Conservation (phyloP, 2,888 invertebrate genomes). For the Aporophyla nigra region DNA sequence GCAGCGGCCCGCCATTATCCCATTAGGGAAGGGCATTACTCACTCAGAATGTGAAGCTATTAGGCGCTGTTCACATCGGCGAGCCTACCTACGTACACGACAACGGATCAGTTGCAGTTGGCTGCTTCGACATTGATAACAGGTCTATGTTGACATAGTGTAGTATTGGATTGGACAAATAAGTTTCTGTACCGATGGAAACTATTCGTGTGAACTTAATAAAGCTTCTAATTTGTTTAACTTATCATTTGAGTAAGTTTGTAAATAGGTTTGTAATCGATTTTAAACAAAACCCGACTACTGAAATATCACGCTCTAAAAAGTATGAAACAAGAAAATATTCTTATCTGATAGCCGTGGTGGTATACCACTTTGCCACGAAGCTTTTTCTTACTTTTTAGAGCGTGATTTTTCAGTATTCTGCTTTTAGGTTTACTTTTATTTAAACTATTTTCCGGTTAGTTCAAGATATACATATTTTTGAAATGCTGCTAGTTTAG, state of each 20-base stretch:
- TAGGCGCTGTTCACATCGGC: constrained; percentile 75
- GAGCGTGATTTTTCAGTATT: too few species aligned
- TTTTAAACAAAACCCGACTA: not conserved
- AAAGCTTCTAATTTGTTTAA: not conserved
- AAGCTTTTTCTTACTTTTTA: too few species aligned
- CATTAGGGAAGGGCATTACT: constrained; percentile 88
- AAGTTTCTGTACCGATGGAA: not conserved
- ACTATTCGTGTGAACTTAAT: not conserved
- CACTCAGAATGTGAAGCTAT: constrained; percentile 86
- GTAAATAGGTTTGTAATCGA: not conserved
- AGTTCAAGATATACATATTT: too few species aligned
- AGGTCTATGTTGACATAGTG: constrained; percentile 19
- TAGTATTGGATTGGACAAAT: constrained; percentile 5
- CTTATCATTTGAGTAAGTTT: not conserved
- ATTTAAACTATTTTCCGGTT: too few species aligned
- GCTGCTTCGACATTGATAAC: constrained; percentile 49
- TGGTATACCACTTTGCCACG: too few species aligned
- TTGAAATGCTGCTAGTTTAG: too few species aligned
- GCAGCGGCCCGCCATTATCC: constrained; percentile 85
- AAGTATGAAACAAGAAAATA: too few species aligned
- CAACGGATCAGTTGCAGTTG: constrained; percentile 43
- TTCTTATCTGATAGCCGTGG: too few species aligned
- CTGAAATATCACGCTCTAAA: too few species aligned
- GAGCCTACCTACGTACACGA: constrained; percentile 63
- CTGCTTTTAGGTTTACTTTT: too few species aligned